A percentile compares a stretch with the other conserved stretches of the same genome.
Conservation (phyloP, 2,113 vertebrate genomes). For the Labeo rohita region DNA sequence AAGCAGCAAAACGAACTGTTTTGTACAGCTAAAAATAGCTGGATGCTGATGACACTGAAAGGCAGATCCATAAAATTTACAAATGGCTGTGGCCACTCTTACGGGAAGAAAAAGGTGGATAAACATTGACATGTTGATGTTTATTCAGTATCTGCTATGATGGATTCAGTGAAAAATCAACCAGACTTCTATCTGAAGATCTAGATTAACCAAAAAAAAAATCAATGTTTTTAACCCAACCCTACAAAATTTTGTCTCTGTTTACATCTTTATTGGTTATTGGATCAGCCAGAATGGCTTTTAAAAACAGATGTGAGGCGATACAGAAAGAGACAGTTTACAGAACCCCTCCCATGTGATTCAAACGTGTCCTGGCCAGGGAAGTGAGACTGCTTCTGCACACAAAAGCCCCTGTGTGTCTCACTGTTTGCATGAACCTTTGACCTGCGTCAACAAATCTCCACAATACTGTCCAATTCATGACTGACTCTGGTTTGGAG, state of each 20-base stretch:
- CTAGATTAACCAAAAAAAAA: not conserved
- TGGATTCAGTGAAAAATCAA: not conserved
- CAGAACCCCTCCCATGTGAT: not conserved
- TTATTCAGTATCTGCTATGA: no score
- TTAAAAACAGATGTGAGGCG: not conserved
- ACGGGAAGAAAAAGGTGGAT: no score
- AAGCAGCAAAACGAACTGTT: no score
- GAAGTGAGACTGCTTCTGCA: not conserved
- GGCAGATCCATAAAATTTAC: no score
- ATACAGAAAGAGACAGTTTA: not conserved
- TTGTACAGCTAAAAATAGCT: no score
- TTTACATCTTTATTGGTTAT: not conserved
- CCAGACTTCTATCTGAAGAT: not conserved
- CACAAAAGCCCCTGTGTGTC: slow-evolving; percentile 50
- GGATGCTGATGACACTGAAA: no score
- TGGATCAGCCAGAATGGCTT: not conserved
- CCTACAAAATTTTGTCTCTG: not conserved
- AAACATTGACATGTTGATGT: no score
- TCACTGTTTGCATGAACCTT: slow-evolving; percentile 58
- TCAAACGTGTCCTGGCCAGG: slow-evolving; percentile 1
- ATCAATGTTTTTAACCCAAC: not conserved
- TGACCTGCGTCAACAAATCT: slow-evolving; percentile 60
- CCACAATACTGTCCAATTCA: slow-evolving; percentile 58
- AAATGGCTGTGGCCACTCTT: no score
- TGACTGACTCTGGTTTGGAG: slow-evolving; percentile 46